Evolutionary conservation across 2,113 vertebrate species (phyloP).

Genomic region (Typhlomys cinereus): DNA sequence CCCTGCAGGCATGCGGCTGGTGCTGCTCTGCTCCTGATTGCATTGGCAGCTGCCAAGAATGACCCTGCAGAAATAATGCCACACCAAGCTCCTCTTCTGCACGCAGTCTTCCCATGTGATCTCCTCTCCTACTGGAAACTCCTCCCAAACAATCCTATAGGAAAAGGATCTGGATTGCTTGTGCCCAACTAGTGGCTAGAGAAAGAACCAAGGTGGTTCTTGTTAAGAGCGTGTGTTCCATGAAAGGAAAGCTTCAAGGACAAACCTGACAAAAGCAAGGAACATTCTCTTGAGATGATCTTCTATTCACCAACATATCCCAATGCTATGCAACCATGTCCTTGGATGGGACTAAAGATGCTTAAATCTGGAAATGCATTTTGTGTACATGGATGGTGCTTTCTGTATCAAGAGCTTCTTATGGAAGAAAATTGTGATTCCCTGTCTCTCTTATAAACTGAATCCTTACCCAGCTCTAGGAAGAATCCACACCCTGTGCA

Average conservation of each 20-base stretch:
- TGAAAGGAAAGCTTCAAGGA: neutral
- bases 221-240: neutral
- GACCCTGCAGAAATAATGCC: neutral
- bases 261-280: too few species aligned
- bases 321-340: accelerated
- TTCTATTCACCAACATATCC: neutral
- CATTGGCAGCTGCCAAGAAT: neutral
- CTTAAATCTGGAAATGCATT: neutral
- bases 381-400: too few species aligned
- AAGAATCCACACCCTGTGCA: neutral
- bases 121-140: neutral
- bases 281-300: neutral
- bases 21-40: neutral
- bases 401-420: too few species aligned
- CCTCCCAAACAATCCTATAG: neutral
- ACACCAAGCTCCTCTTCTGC: neutral
- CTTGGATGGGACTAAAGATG: neutral
- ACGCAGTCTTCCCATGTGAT: neutral
- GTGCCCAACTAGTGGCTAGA: neutral
- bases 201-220: neutral
- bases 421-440: neutral
- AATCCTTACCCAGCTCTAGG: neutral
- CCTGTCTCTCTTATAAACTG: too few species aligned
- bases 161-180: neutral
- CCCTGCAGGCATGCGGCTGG: too few species aligned